Conservation (phyloP, 2,113 vertebrate species). For the Herpetotheres cachinnans region DNA sequence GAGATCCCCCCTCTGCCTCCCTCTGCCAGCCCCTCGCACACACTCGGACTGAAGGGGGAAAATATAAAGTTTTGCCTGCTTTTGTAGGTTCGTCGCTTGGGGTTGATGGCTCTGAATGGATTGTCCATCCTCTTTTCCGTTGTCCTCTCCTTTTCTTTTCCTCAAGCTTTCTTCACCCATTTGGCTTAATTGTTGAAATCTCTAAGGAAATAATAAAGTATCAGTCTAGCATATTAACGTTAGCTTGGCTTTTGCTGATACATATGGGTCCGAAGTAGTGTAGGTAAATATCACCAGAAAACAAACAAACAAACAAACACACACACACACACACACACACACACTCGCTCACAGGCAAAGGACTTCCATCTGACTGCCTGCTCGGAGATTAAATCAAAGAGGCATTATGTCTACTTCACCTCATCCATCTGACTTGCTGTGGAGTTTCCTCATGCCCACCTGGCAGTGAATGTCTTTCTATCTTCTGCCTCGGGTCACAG, state of each 20-base stretch:
- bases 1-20: too few species aligned
- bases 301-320: accelerated
- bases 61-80: conserved; percentile 63
- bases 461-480: background rate
- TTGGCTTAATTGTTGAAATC: background rate
- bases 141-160: conserved; percentile 17
- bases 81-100: conserved; percentile 65
- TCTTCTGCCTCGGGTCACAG: background rate
- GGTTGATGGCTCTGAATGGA: conserved; percentile 21
- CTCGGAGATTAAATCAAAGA: background rate
- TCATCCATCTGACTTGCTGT: too few species aligned
- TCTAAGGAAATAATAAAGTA: background rate
- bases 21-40: background rate
- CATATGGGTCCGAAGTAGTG: accelerated
- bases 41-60: accelerated
- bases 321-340: accelerated
- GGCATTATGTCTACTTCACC: accelerated
- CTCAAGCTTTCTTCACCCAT: conserved; percentile 65
- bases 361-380: background rate
- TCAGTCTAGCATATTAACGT: background rate
- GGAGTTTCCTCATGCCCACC: background rate
- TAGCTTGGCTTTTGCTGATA: background rate
- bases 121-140: conserved; percentile 1
- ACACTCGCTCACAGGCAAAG: accelerated
- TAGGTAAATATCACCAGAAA: background rate